Evolutionary conservation across 1,140 invertebrate genomes (phyloP).

Genomic region (Elymnias hypermnestra): DNA sequence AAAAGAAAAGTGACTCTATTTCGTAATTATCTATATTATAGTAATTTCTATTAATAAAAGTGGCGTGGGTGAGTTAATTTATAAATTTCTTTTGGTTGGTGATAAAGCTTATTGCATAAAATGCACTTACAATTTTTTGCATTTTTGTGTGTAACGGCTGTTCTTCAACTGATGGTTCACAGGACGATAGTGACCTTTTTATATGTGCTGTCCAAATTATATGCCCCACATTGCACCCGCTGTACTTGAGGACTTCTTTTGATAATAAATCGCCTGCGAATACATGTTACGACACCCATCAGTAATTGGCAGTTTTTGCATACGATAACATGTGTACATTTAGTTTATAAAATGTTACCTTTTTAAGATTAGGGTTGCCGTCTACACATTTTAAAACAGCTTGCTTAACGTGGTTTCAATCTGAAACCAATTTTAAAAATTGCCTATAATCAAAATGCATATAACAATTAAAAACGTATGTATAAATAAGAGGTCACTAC

Average conservation of each 20-base stretch:
- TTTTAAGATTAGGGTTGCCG: too few species aligned
- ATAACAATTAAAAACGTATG: neutral
- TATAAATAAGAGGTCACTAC: neutral
- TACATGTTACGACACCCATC: neutral
- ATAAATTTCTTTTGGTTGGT: too few species aligned
- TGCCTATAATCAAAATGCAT: too few species aligned
- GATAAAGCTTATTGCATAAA: neutral
- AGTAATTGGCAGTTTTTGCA: neutral
- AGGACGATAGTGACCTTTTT: slow-evolving; percentile 25
- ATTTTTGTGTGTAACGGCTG: slow-evolving; percentile 29
- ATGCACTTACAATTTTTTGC: slow-evolving; percentile 32
- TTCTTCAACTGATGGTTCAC: slow-evolving; percentile 27
- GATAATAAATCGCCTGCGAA: slow-evolving; percentile 10
- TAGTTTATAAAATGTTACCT: too few species aligned
- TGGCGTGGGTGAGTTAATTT: too few species aligned
- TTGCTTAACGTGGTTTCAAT: too few species aligned
- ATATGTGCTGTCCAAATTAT: slow-evolving; percentile 33
- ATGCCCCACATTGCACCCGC: slow-evolving; percentile 24
- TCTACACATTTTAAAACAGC: too few species aligned
- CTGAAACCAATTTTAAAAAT: too few species aligned
- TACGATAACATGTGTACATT: neutral
- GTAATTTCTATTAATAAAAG: neutral
- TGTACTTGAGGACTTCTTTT: slow-evolving; percentile 34
- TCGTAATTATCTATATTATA: neutral
- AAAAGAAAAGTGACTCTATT: too few species aligned